Evolutionary conservation across 1,140 invertebrate genomes (phyloP).

Genomic region (Cyclina sinensis): DNA sequence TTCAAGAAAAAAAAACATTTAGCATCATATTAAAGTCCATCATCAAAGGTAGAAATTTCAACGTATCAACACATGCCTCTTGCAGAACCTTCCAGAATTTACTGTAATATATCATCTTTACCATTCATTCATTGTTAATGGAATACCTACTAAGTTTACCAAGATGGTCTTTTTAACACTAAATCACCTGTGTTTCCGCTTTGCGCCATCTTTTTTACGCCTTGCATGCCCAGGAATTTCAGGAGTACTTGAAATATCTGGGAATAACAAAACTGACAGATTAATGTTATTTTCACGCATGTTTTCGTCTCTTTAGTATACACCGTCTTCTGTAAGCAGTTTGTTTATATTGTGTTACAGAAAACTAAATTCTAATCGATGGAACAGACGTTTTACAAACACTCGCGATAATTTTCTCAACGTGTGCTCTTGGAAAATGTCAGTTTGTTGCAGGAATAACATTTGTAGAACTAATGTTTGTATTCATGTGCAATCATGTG

Average conservation of each 20-base stretch:
- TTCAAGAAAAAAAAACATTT: no score
- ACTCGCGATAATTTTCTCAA: not conserved
- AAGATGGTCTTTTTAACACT: not conserved
- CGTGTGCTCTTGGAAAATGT: not conserved
- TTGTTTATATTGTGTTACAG: slow-evolving; percentile 61
- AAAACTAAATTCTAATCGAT: slow-evolving; percentile 52
- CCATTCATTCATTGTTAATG: no score
- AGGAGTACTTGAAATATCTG: slow-evolving; percentile 18
- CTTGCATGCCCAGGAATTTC: slow-evolving; percentile 12
- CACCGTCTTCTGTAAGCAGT: not conserved
- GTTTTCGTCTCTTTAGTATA: slow-evolving; percentile 55
- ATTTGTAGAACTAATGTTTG: slow-evolving; percentile 50
- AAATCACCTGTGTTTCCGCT: slow-evolving; percentile 16
- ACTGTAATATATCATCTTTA: no score
- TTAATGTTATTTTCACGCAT: slow-evolving; percentile 58
- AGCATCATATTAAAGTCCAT: no score
- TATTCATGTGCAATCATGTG: slow-evolving; percentile 30
- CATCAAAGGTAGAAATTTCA: no score
- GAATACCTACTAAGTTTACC: not conserved
- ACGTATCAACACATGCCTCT: no score
- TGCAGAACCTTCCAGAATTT: no score
- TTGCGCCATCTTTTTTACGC: slow-evolving; percentile 2
- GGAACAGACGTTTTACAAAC: slow-evolving; percentile 19
- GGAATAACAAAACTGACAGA: slow-evolving; percentile 47
- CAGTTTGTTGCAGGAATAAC: slow-evolving; percentile 32